Base-by-base conservation (phyloP, 2,888 invertebrate species). In the Eupithecia centaureata region DNA sequence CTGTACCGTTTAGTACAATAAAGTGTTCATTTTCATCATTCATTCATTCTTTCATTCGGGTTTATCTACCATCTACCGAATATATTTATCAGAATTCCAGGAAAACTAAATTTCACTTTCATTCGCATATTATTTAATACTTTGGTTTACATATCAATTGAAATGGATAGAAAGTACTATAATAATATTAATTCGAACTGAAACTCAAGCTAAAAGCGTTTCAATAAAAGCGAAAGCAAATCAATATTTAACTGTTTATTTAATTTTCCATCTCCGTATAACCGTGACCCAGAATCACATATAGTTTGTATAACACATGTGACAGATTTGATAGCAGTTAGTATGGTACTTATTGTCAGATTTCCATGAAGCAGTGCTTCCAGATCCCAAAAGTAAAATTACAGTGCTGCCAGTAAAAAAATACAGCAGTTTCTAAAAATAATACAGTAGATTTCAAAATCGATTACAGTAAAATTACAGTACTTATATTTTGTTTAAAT, bases 341-440 rank as follows among this genome's bases (percentile, higher is more conserved):
- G n/a, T 61, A 33, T 54, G 61, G 58, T 22, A 42, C 27, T 69
- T 52, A 69, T 68, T 32, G 61, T 61, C 60, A 47, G 68, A 69
- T 69, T 64, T 59, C 67, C 70, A 72, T 70, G 62, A 67, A 67
- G 67, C n/a, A n/a, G n/a, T n/a, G n/a, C n/a, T n/a, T n/a, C n/a
- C n/a, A n/a, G n/a, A n/a, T n/a, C n/a, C n/a, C n/a, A n/a, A n/a
- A n/a, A n/a, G n/a, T n/a, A n/a, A n/a, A n/a, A n/a, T n/a, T n/a
- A n/a, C n/a, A n/a, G n/a, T n/a, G n/a, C n/a, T n/a, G n/a, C n/a
- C n/a, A n/a, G n/a, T n/a, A n/a, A n/a, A n/a, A n/a, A n/a, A n/a
- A n/a, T n/a, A n/a, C n/a, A n/a, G n/a, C n/a, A n/a, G n/a, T n/a
- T n/a, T n/a, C n/a, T n/a, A n/a, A n/a, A n/a, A n/a, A n/a, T n/a